phyloP scores from a whole-genome alignment of 2,113 vertebrate species.

The Tetrax tetrax region DNA sequence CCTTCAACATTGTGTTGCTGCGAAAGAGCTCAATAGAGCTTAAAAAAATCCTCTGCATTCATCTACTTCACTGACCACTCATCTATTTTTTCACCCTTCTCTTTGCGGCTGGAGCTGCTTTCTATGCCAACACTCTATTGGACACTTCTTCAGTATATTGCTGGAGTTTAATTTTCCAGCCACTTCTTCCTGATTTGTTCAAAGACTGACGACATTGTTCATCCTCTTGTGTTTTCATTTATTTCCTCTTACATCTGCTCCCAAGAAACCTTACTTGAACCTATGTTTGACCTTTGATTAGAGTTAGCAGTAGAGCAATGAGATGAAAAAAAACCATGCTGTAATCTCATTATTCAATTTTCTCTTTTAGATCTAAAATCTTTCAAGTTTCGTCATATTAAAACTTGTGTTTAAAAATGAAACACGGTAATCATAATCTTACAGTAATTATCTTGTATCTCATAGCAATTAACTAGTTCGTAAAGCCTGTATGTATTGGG shows the following conservation, averaged over 20 bases:
- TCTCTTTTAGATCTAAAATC: background rate
- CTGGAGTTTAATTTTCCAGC: conserved; percentile 13
- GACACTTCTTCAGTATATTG: background rate
- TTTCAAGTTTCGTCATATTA: background rate
- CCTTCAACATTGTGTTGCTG: background rate
- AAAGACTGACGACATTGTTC: background rate
- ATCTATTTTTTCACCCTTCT: background rate
- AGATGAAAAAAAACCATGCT: background rate
- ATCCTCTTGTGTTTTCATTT: background rate
- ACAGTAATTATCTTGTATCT: background rate
- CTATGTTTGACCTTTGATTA: background rate
- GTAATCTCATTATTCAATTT: background rate
- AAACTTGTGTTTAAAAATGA: background rate
- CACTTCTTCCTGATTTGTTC: background rate
- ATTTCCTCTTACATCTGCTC: background rate
- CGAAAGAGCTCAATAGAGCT: background rate
- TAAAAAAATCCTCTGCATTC: background rate
- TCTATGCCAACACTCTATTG: background rate
- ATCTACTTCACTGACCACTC: background rate
- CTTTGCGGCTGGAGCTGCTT: background rate
- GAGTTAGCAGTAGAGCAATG: background rate
- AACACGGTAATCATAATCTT: background rate
- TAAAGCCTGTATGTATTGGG: background rate
- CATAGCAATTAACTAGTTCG: conserved; percentile 3
- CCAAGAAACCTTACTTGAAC: background rate